Percentiles rank a stretch among this genome's conserved stretches.
Conservation (phyloP, 2,888 invertebrate species). For the Meloe dianella region DNA sequence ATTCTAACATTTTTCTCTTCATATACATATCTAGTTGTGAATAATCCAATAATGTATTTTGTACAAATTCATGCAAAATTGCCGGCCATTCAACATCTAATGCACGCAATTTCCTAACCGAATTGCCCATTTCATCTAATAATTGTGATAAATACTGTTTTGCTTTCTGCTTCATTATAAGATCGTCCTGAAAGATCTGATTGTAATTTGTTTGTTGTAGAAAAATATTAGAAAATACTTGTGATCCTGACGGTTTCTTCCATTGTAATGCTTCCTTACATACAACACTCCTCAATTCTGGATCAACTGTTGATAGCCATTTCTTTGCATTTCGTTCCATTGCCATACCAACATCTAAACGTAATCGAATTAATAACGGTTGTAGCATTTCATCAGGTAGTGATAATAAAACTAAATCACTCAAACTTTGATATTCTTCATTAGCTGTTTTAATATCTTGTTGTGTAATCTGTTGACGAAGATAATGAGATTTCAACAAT, state of each 20-base stretch:
- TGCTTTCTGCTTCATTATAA: slow-evolving; percentile 76
- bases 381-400: slow-evolving; percentile 80
- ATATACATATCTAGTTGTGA: slow-evolving; percentile 82
- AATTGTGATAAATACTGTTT: slow-evolving; percentile 72
- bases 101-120: slow-evolving; percentile 76
- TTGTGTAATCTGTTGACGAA: slow-evolving; percentile 63
- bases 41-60: slow-evolving; percentile 79
- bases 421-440: slow-evolving; percentile 73
- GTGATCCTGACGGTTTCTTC: slow-evolving; percentile 67
- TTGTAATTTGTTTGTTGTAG: neutral
- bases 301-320: slow-evolving; percentile 76
- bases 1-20: slow-evolving; percentile 68
- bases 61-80: slow-evolving; percentile 77
- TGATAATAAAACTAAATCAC: slow-evolving; percentile 80
- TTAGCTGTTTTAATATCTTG: slow-evolving; percentile 74
- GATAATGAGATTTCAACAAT: neutral
- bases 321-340: slow-evolving; percentile 66
- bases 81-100: slow-evolving; percentile 80
- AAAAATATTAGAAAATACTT: slow-evolving; percentile 51
- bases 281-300: slow-evolving; percentile 79
- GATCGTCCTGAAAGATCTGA: slow-evolving; percentile 67
- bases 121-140: slow-evolving; percentile 76
- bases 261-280: slow-evolving; percentile 87
- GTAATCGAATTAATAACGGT: slow-evolving; percentile 74
- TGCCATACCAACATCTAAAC: slow-evolving; percentile 65